phyloP scores from a whole-genome alignment of 2,113 vertebrate species.

The Colossoma macropomum region DNA sequence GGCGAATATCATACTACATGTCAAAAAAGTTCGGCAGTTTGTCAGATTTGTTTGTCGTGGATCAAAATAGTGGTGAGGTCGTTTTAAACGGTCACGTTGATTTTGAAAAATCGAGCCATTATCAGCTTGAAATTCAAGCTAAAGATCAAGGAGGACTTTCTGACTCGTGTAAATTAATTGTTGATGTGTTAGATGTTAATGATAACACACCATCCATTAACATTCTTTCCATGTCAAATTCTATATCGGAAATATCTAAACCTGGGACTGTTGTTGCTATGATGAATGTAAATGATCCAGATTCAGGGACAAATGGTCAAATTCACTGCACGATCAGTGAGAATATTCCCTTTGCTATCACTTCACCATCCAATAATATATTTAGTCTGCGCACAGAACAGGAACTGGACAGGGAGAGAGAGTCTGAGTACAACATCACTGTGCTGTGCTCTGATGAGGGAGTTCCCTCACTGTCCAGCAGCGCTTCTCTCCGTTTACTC shows the following conservation, averaged over 20 bases:
- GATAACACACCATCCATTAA: conserved; percentile 66
- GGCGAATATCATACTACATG: conserved; percentile 66
- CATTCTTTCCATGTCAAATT: conserved; percentile 65
- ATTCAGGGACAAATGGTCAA: conserved; percentile 64
- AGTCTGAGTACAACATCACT: no score
- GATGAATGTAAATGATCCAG: conserved; percentile 67
- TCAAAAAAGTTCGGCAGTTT: conserved; percentile 56
- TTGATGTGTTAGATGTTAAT: conserved; percentile 75
- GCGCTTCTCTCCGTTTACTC: no score
- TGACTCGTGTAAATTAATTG: conserved; percentile 69
- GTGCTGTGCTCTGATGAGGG: no score
- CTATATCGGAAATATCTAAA: conserved; percentile 58
- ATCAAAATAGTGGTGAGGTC: conserved; percentile 69
- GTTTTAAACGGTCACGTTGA: conserved; percentile 66
- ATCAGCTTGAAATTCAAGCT: conserved; percentile 72
- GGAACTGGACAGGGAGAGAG: no score
- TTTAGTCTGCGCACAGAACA: conserved; percentile 58
- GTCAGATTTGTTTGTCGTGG: conserved; percentile 64
- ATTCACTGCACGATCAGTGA: conserved; percentile 53
- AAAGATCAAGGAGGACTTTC: conserved; percentile 75
- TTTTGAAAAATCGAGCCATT: conserved; percentile 73
- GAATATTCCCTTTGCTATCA: conserved; percentile 61
- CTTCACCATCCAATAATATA: conserved; percentile 59
- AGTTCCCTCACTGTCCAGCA: no score
- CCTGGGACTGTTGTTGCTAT: conserved; percentile 62